Base-by-base conservation (phyloP, 2,113 vertebrate species). In the Antechinus stuartii region DNA sequence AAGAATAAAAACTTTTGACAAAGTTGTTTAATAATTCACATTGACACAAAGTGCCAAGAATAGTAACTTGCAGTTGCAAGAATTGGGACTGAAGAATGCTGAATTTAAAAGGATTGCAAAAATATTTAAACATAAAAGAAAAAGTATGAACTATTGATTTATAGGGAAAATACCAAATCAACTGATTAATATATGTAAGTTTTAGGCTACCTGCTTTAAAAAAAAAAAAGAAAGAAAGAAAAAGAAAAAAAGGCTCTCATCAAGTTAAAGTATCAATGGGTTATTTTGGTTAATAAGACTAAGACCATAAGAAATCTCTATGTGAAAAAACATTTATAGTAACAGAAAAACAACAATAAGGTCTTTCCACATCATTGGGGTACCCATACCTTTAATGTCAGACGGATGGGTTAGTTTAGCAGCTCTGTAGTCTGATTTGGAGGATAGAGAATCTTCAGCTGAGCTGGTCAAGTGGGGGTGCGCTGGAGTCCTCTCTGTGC, bases 391-490 rank as follows among this genome's bases (percentile, higher is more conserved):
- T 96, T 42, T 97, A 55, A 92, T 52, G 61, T 42, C 55, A n/a
- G 95, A 35, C 3, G 55, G 89, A 27, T 90, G 97, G 10, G 42
- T 47, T 1, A 91, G 54, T 84, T 97, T 68, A 46, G 89, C 52
- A 1, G 50, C 42, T 42, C 94, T 94, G 0, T 96, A 97, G 0
- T 93, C 95, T 47, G 96, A 12, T 25, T 97, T 94, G 92, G 96
- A 27, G 11, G 25, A 95, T n/a, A 96, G 27, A 4, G 93, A 97
- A n/a, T 92, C 96, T 0, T 98, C 98, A 89, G 84, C 42, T 90
- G 98, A 97, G 98, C 56, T 93, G 3, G 99, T 99, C 57, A 99
- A 98, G 1, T 99, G 98, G 0, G 97, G 98, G 94, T 99, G 98
- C 26, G 99, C 99, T 5, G 99, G 99, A 95, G 99, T 99, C 94